These are phyloP conservation scores for Embiotoca jacksoni DNA, from an alignment of 2,113 vertebrate species.

Conservation along the genomic window DNA sequence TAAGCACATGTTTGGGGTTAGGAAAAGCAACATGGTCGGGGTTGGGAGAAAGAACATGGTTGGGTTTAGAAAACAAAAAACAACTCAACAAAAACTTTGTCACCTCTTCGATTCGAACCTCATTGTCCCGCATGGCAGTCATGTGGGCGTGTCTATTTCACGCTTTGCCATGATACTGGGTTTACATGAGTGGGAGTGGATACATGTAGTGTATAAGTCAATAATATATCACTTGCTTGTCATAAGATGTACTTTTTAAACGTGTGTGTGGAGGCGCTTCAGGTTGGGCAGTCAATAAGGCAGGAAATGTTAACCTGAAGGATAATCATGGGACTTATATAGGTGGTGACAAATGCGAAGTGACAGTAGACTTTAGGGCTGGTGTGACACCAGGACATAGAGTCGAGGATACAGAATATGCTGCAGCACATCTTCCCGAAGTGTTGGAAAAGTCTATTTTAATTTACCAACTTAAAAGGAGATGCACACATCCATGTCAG, in stretches of 20 bases:
- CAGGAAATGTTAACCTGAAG: conserved; percentile 25
- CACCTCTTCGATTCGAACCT: too few relatives aligned
- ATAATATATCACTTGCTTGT: background rate
- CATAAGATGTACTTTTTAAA: background rate
- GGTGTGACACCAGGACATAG: conserved; percentile 34
- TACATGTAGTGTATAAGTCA: conserved; percentile 1
- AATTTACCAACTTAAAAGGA: background rate
- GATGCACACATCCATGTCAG: background rate
- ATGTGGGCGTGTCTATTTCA: too few relatives aligned
- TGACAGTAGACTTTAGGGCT: conserved; percentile 46
- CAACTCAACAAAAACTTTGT: too few relatives aligned
- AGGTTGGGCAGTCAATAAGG: conserved; percentile 19
- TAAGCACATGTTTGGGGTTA: too few relatives aligned
- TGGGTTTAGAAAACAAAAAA: too few relatives aligned
- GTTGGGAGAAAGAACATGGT: too few relatives aligned
- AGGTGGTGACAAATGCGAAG: conserved; percentile 42
- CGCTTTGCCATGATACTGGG: too few relatives aligned
- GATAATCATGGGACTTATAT: conserved; percentile 45
- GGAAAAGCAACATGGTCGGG: too few relatives aligned
- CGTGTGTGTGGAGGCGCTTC: background rate
- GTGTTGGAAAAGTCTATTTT: conserved; percentile 32
- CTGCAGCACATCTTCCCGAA: conserved; percentile 3
- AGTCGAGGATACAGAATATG: conserved; percentile 36
- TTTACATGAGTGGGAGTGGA: background rate
- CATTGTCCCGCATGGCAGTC: too few relatives aligned